A percentile compares a stretch with the other conserved stretches of the same genome.
phyloP scores from a whole-genome alignment of 2,797 vertebrate genomes.

The Poliocrania exsul region DNA sequence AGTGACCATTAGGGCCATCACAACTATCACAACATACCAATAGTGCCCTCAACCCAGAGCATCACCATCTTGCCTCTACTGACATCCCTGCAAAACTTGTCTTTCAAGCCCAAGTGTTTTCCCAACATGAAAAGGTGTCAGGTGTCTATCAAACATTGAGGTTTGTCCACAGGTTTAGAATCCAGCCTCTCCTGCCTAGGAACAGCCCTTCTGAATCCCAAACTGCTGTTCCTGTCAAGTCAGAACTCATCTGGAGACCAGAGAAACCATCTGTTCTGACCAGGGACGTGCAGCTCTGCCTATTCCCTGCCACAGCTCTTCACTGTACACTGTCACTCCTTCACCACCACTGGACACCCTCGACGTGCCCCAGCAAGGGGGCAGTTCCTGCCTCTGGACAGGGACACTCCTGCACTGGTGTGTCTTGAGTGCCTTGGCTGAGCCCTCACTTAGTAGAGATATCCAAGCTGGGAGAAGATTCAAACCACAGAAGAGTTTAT shows the following conservation, averaged over 20 bases:
- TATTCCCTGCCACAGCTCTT: neutral
- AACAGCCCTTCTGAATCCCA: neutral
- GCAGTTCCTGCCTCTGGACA: neutral
- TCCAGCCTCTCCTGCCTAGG: neutral
- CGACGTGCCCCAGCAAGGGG: fast-evolving
- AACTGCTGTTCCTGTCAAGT: neutral
- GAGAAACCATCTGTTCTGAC: neutral
- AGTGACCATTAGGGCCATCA: neutral
- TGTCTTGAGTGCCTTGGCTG: neutral
- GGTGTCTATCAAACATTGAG: neutral
- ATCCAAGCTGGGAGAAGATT: neutral
- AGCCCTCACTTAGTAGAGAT: neutral
- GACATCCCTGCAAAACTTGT: neutral
- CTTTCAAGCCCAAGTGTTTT: neutral
- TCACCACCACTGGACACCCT: neutral
- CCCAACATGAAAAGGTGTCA: neutral
- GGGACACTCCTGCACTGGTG: fast-evolving
- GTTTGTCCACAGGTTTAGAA: neutral
- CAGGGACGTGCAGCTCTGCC: neutral
- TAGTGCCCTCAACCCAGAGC: neutral
- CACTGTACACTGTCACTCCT: fast-evolving
- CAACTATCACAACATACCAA: neutral
- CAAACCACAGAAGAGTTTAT: neutral
- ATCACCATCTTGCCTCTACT: neutral
- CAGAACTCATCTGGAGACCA: neutral